Evolutionary conservation across 1,140 invertebrate genomes (phyloP).

Genomic region (Ditylenchus dipsaci): DNA sequence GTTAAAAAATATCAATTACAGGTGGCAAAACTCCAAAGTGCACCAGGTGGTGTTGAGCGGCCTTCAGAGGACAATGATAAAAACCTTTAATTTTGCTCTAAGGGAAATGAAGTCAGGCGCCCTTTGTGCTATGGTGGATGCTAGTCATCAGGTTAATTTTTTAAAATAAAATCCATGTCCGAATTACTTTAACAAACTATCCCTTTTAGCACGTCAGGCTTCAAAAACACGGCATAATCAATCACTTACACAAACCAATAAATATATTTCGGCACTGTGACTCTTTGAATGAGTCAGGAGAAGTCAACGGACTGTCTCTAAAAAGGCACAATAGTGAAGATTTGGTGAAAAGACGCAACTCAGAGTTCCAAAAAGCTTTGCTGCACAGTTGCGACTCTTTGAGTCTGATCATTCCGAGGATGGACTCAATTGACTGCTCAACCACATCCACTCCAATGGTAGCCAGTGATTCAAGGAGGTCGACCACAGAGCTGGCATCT

Average conservation of each 20-base stretch:
- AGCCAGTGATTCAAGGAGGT: neutral
- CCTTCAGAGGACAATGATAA: constrained; percentile 36
- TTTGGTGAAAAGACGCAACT: neutral
- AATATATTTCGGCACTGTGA: neutral
- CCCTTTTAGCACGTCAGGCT: neutral
- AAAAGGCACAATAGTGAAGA: neutral
- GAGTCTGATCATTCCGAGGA: neutral
- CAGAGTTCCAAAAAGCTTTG: neutral
- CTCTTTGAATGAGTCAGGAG: neutral
- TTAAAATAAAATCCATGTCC: neutral
- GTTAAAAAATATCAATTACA: constrained; percentile 5
- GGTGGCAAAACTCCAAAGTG: constrained; percentile 22
- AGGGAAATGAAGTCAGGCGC: constrained; percentile 49
- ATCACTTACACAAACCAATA: neutral
- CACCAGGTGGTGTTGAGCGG: constrained; percentile 20
- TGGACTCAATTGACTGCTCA: neutral
- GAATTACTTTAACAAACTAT: neutral
- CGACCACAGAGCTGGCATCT: neutral
- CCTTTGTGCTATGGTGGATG: constrained; percentile 37
- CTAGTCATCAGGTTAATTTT: constrained; percentile 23
- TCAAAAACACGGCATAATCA: neutral
- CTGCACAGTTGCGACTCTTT: neutral
- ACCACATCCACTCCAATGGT: neutral
- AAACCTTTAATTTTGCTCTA: constrained; percentile 46
- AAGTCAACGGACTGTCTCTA: neutral